Evolutionary conservation across 2,113 vertebrate genomes (phyloP), one percentile per base, ranked within the genome.

Genomic region (Nycticorax nycticorax): DNA sequence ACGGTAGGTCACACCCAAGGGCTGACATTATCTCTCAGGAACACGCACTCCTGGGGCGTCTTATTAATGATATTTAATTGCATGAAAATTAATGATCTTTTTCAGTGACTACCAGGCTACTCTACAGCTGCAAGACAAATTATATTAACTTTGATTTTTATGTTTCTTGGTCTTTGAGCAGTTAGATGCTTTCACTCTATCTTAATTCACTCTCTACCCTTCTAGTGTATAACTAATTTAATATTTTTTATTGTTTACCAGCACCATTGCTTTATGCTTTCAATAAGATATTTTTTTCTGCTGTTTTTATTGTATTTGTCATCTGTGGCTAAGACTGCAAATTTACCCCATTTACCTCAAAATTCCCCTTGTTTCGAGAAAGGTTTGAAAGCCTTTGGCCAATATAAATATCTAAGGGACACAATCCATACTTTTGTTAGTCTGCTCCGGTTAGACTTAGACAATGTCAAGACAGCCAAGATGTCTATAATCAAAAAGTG

Each of bases 41-140:
- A 73, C 96, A 98, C 74, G 96, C 56, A 50, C 87, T 97, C 89
- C 92, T 87, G 69, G 77, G 62, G 73, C 93, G 64, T 92, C 89
- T 90, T 98, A 98, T 97, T 98, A 98, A 98, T 98, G 97, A 97
- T 96, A 96, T 92, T 97, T 98, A 98, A 98, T 98, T 98, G 96
- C 95, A 93, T 85, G 94, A 96, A 97, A 97, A 98, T 98, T 97
- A 97, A 97, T 97, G 92, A 97, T 95, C 87, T 96, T 95, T 98
- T 98, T 92, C 93, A 94, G 91, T 91, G 90, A 91, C 92, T 97
- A 85, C 66, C 93, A 73, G 75, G 64, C 71, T 96, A 85, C 91
- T 97, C 92, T 93, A 89, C 68, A 97, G 91, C 96, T 97, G 91
- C 9, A 32, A 98, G 96, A 95, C 86, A 95, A 96, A 91, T 56